Base-by-base conservation (phyloP, 1,140 invertebrate genomes). In the Magallana gigas region DNA sequence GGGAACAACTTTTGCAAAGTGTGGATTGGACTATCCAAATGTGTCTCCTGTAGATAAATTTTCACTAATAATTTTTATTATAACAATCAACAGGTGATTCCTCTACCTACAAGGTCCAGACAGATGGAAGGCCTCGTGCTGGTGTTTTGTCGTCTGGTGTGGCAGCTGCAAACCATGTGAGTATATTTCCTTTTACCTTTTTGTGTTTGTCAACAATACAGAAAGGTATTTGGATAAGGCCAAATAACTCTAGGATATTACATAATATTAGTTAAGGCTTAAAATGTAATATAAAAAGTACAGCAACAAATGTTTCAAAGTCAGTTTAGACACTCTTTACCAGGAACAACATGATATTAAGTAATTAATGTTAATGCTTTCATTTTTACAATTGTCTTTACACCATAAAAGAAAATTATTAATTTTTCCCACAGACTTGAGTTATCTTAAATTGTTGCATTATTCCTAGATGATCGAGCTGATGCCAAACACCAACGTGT, bases 51-150 rank as follows among this genome's bases (percentile, higher is more conserved):
- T 60, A 12, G 1, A 5, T 16, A 12, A 60, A 60, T 60, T 60
- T 60, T 60, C 16, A 12, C 18, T 1, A 1, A 16, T 76, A 9
- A 18, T 76, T 18, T 23, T 23, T 8, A 76, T 76, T 36, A 18
- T 1, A 16, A 23, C 18, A 76, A 48, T 83, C 48, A 16, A 56
- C 81, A 83, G 81, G 81, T 48, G 16, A 83, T 12, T 48, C 81
- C 81, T 48, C 81, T n/a, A 36, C 3, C 36, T 83, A 83, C 56
- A 83, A 23, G 68, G 29, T 18, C 9, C 68, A 76, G 68, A 76
- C 29, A 83, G 81, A 83, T 83, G 56, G 81, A 83, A 83, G 81
- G 36, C 81, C 81, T 56, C 81, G 36, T 29, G 81, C 81, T 12
- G 81, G 81, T 56, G 29, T 83, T 48, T 57, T 83, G 56, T 12